phyloP scores from a whole-genome alignment of 2,888 invertebrate genomes.

The Antitype chi region DNA sequence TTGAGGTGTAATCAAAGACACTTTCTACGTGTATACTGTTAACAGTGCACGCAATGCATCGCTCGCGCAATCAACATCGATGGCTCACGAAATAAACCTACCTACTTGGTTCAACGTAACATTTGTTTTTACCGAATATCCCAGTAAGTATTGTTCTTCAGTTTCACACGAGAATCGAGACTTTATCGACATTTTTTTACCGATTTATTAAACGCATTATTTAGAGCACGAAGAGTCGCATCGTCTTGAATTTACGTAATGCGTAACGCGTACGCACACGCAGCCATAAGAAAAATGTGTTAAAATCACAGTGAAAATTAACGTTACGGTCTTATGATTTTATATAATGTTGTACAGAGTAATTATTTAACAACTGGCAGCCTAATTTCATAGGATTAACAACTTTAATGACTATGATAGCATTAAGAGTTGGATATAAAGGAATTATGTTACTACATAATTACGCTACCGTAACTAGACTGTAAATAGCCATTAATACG shows the following conservation, averaged over 20 bases:
- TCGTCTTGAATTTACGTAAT: slow-evolving; percentile 75
- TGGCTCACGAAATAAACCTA: slow-evolving; percentile 19
- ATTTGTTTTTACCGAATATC: slow-evolving; percentile 36
- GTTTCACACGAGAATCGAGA: slow-evolving; percentile 72
- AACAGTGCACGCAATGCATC: slow-evolving; percentile 48
- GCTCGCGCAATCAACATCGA: not conserved
- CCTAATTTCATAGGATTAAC: slow-evolving; percentile 54
- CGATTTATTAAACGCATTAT: slow-evolving; percentile 75
- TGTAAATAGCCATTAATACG: not conserved
- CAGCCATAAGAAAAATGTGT: slow-evolving; percentile 54
- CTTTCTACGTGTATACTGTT: slow-evolving; percentile 48
- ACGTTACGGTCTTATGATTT: slow-evolving; percentile 62
- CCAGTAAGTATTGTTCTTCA: slow-evolving; percentile 34
- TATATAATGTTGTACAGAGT: slow-evolving; percentile 52
- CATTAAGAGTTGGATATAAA: slow-evolving; percentile 16
- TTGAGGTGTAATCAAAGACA: slow-evolving; percentile 39
- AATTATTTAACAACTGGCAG: slow-evolving; percentile 58
- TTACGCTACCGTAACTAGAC: slow-evolving; percentile 2
- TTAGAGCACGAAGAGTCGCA: slow-evolving; percentile 74
- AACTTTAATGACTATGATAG: slow-evolving; percentile 9
- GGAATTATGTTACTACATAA: slow-evolving; percentile 18
- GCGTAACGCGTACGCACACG: slow-evolving; percentile 62
- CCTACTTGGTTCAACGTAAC: not conserved
- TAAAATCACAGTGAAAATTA: slow-evolving; percentile 52
- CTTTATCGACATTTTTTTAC: slow-evolving; percentile 67